A percentile compares a stretch with the other conserved stretches of the same genome.
These are phyloP conservation scores for Australoheros scitulus DNA, from an alignment of 2,113 vertebrate species.

Conservation along the genomic window DNA sequence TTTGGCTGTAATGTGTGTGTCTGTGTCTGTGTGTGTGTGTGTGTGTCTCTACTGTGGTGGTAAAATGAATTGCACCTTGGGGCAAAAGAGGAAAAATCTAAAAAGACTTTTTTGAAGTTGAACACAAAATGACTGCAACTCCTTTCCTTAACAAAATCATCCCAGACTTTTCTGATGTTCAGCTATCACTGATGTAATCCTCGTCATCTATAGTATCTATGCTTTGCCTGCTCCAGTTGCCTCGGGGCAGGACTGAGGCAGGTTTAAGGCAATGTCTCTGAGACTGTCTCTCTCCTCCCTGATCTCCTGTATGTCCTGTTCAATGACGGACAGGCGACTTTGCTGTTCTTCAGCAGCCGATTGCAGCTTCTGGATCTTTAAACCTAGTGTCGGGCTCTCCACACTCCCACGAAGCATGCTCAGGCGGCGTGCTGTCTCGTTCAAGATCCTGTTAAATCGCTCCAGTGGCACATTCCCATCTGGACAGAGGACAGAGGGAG, in stretches of 20 bases:
- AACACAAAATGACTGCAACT: slow-evolving; percentile 34
- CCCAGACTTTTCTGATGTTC: slow-evolving; percentile 26
- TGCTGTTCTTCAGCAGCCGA: slow-evolving; percentile 81
- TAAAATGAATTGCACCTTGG: slow-evolving; percentile 41
- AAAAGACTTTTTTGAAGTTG: slow-evolving; percentile 24
- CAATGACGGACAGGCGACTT: slow-evolving; percentile 78
- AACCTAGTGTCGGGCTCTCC: slow-evolving; percentile 70
- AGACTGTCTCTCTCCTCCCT: slow-evolving; percentile 85
- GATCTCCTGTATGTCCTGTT: slow-evolving; percentile 86
- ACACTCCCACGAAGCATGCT: slow-evolving; percentile 79
- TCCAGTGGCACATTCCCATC: slow-evolving; percentile 71
- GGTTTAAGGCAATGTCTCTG: slow-evolving; percentile 85
- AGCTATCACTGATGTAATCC: slow-evolving; percentile 5
- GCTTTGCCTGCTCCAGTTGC: slow-evolving; percentile 39
- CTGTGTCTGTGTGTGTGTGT: slow-evolving; percentile 2
- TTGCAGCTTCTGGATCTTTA: slow-evolving; percentile 83
- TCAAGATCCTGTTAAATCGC: slow-evolving; percentile 77
- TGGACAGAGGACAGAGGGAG: slow-evolving; percentile 41
- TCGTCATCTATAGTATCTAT: slow-evolving; percentile 20
- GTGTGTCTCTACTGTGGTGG: background rate
- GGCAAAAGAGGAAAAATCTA: slow-evolving; percentile 18
- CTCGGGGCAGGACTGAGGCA: slow-evolving; percentile 83
- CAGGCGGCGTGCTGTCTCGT: slow-evolving; percentile 77
- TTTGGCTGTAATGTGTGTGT: background rate
- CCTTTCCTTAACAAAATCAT: slow-evolving; percentile 34